phyloP scores from a whole-genome alignment of 2,888 invertebrate species.

The Drosophila buzzatii region DNA sequence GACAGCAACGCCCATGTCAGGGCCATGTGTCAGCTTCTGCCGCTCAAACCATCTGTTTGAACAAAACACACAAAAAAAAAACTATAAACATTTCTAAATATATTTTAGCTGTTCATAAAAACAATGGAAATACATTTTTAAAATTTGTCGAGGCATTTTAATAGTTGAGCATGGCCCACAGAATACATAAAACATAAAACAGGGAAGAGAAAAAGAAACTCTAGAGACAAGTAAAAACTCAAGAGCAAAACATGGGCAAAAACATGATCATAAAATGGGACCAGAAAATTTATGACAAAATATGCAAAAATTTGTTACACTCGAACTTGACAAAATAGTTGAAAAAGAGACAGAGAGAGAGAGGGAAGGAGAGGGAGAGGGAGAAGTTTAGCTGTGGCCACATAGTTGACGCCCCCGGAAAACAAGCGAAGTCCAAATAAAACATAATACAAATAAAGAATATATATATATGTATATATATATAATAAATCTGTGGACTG shows the following conservation, averaged over 20 bases:
- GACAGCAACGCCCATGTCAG: conserved; percentile 13
- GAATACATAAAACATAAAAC: conserved; percentile 9
- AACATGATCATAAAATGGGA: conserved; percentile 53
- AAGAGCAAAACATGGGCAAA: conserved; percentile 48
- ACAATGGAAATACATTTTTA: conserved; percentile 66
- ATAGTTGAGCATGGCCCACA: conserved; percentile 41
- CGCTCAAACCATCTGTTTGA: conserved; percentile 10
- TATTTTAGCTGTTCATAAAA: conserved; percentile 30
- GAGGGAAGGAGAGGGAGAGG: background rate
- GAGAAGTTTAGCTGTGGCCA: conserved; percentile 22
- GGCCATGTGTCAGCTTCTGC: conserved; percentile 37
- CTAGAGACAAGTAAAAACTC: conserved; percentile 11
- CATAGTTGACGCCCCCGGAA: conserved; percentile 54
- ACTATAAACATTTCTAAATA: conserved; percentile 50
- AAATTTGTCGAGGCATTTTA: conserved; percentile 57
- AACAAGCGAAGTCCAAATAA: conserved; percentile 38
- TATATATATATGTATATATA: conserved; percentile 13
- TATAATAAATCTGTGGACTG: conserved; percentile 34
- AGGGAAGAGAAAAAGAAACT: background rate
- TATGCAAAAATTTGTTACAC: conserved; percentile 74
- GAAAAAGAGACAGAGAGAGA: background rate
- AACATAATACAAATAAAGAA: conserved; percentile 19
- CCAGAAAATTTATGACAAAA: conserved; percentile 69
- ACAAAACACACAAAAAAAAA: background rate
- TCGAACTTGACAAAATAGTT: conserved; percentile 58